Evolutionary conservation across 2,797 vertebrate genomes (phyloP), one percentile per base, ranked within the genome.

Genomic region (Menidia menidia): DNA sequence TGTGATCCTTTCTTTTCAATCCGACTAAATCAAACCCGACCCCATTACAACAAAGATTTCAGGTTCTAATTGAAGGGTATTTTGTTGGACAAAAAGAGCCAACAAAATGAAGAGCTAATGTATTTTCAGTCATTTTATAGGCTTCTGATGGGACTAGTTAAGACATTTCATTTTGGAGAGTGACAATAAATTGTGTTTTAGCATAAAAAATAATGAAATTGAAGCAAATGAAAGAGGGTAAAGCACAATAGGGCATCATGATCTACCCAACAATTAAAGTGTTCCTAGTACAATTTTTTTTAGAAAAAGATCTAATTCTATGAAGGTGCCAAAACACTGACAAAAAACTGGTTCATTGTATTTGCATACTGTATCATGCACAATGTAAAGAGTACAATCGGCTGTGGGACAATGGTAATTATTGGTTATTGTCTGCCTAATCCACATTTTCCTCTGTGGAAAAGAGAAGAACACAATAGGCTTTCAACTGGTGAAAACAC

Each of bases 341-440:
- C 53, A 67, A 56, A 56, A 32, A 59, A 64, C 58, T 66, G 50
- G 53, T 73, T 80, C 78, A 88, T 81, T 86, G 55, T 68, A 71
- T 87, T 90, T 91, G 63, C 73, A 80, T 70, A 73, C 52, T 65
- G 60, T 53, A 83, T 48, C 41, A 39, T 53, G 44, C 31, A 72
- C 64, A 71, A 68, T 83, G 53, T 58, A 55, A 31, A 41, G 45
- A 32, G 63, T 60, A 79, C 82, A 88, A 82, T 75, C 33, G 73
- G 18, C 74, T 58, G 61, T 9, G 56, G 47, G 51, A 89, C 78
- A 86, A 87, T 84, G 57, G 83, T 76, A 82, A 90, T 89, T 77
- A 91, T 78, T 74, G 52, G 58, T 86, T 80, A 89, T 89, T 90
- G 85, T 90, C 90, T 65, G 56, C 78, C 43, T 88, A 86, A 90